Base-by-base conservation (phyloP, 2,888 invertebrate genomes). In the Hydrotaea cyrtoneurina region DNA sequence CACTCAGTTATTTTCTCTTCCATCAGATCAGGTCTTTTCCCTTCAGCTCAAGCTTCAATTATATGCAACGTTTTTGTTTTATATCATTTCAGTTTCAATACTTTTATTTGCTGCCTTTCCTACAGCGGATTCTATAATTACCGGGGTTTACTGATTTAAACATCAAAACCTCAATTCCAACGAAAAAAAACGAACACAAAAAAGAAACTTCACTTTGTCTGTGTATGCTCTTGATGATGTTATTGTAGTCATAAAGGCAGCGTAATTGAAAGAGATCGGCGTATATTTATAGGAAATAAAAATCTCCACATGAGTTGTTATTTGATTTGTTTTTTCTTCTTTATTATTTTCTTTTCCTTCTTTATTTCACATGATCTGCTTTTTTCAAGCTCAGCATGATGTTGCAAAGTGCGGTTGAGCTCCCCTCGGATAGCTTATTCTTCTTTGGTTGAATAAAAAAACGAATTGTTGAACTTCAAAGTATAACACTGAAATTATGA, bases 261-360 rank as follows among this genome's bases (percentile, higher is more conserved):
- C 69, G 71, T 77, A 85, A 85, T 85, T 85, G 74, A 80, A 85
- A 80, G 77, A 82, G 71, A 85, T 82, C 77, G 73, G 21, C 74
- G 64, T 74, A 46, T 74, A 74, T 74, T 62, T 74, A 59, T 74
- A 62, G 21, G 43, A 53, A 71, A 82, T 73, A 82, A 79, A 82
- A 85, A 31, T 43, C 85, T 57, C 77, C 79, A 80, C 82, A 82
- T 82, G 77, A 71, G 55, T 53, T 75, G 3, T 74, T 82, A 71
- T 78, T 82, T 79, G 46, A 71, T 78, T 82, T 79, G 46, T 55
- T 75, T 72, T 62, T 72, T 69, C 31, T 31, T 31, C 31, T 31
- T 31, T 31, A 43, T 75, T 78, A 66, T 53, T 73, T 79, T 53
- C 17, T 55, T 64, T 21, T n/a, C 19, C 23, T 15, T 79, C 23